Base-by-base conservation (phyloP, 2,113 vertebrate genomes). In the Micronycteris hirsuta region DNA sequence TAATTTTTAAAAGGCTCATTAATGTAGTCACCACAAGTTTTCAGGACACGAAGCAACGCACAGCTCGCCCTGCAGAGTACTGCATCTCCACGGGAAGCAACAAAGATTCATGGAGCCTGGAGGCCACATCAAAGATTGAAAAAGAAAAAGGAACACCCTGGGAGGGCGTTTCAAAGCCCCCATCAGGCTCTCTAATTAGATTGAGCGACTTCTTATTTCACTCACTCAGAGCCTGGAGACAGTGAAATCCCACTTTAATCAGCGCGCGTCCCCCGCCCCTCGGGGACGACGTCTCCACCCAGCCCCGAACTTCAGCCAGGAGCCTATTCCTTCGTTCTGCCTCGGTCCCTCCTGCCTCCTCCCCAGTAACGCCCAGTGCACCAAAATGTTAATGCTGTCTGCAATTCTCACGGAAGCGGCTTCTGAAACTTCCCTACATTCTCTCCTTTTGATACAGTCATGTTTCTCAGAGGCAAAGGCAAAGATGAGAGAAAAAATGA, bases 231-330 rank as follows among this genome's bases (percentile, higher is more conserved):
- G 89, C 94, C 94, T 96, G 97, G 97, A 97, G 89, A 97, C 86
- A 83, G 45, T 70, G 63, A 98, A 98, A 97, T 98, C 98, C 98
- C 98, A 89, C 52, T 97, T 98, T 97, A 98, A 98, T 98, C 98
- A 98, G 98, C 96, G 86, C 89, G 49, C 97, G 71, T 94, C 97
- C 96, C 92, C 47, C 10, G 10, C 54, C 97, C 97, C 97, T 96
- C 58, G 10, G 97, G 97, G 98, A 65, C 82, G 65, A 70, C 43
- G n/a, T 95, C 70, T 85, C 93, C 96, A 93, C 97, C 97, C 65
- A 98, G 81, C 96, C 83, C 94, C 43, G 95, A 97, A 97, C 96
- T 93, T 96, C 95, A 97, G 78, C 81, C 45, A 52, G 92, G 84
- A n/a, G 58, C 43, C 54, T 87, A 82, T 70, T 97, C 20, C 20